These are phyloP conservation scores for Tortricodes alternella DNA, from an alignment of 2,888 invertebrate species.

Conservation along the genomic window DNA sequence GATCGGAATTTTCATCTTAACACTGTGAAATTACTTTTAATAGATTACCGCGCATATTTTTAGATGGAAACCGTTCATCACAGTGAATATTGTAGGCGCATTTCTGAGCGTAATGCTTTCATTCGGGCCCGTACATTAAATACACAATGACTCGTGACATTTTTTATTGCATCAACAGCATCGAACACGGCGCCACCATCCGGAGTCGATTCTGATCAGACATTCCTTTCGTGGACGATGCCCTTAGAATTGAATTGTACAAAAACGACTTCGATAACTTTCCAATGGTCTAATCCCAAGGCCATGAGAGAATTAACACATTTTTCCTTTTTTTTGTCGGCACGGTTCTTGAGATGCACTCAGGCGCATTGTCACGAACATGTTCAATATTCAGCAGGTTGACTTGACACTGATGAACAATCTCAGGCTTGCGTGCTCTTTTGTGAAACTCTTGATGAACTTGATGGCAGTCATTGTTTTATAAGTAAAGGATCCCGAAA, in stretches of 20 bases:
- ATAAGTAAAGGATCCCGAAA: constrained; percentile 31
- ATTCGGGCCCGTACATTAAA: constrained; percentile 48
- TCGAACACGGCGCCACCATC: constrained; percentile 32
- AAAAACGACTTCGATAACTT: constrained; percentile 30
- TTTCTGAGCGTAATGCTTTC: constrained; percentile 45
- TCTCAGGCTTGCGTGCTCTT: background rate
- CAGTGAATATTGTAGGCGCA: constrained; percentile 48
- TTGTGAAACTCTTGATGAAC: background rate
- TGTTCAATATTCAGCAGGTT: constrained; percentile 19
- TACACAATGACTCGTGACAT: constrained; percentile 57
- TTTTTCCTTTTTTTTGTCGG: constrained; percentile 10
- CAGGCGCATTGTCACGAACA: constrained; percentile 28
- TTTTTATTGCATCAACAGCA: constrained; percentile 45
- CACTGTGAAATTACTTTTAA: constrained; percentile 25
- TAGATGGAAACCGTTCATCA: constrained; percentile 36
- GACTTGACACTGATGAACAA: constrained; percentile 1
- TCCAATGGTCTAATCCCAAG: constrained; percentile 28
- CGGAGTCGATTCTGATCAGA: constrained; percentile 38
- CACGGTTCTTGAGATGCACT: constrained; percentile 16
- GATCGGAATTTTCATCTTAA: constrained; percentile 17
- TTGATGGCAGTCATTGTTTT: constrained; percentile 25
- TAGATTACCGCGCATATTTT: constrained; percentile 23
- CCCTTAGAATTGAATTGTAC: constrained; percentile 37
- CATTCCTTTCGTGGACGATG: constrained; percentile 46
- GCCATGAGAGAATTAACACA: constrained; percentile 15